Conservation (phyloP, 2,888 invertebrate genomes). For the Apamea crenata region DNA sequence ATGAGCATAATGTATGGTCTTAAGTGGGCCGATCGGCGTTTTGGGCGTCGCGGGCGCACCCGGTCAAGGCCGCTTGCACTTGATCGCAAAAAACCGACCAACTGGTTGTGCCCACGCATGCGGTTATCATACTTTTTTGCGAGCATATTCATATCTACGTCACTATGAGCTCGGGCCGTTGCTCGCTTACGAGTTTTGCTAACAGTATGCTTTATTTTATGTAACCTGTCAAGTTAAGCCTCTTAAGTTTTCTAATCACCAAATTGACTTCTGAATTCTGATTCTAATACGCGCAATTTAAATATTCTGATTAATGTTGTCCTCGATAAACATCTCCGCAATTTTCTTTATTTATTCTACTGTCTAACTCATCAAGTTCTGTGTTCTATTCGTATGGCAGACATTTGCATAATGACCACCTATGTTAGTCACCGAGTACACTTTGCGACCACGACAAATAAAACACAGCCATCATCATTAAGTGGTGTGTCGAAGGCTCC, state of each 20-base stretch:
- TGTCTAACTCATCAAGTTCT: conserved; percentile 32
- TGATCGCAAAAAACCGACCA: conserved; percentile 84
- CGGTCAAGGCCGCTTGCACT: conserved; percentile 89
- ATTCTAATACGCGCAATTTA: not conserved
- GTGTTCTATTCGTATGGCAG: conserved; percentile 25
- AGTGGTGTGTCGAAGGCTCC: conserved; percentile 43
- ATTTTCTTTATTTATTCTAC: conserved; percentile 45
- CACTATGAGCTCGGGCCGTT: conserved; percentile 70
- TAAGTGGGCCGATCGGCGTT: conserved; percentile 75
- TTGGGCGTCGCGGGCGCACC: conserved; percentile 78
- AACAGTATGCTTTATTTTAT: conserved; percentile 46
- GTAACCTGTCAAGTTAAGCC: conserved; percentile 34
- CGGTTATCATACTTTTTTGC: conserved; percentile 78
- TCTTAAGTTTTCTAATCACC: conserved; percentile 40
- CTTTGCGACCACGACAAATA: conserved; percentile 49
- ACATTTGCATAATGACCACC: conserved; percentile 57
- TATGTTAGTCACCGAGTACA: conserved; percentile 49
- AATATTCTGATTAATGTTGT: not conserved
- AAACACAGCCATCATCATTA: conserved; percentile 63
- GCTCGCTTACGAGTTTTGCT: conserved; percentile 67
- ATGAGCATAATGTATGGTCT: conserved; percentile 65
- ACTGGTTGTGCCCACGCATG: conserved; percentile 85
- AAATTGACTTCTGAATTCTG: conserved; percentile 22
- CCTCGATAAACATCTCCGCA: not conserved
- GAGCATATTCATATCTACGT: conserved; percentile 61